Evolutionary conservation across 2,113 vertebrate species (phyloP).

Genomic region (Bubo scandiacus): DNA sequence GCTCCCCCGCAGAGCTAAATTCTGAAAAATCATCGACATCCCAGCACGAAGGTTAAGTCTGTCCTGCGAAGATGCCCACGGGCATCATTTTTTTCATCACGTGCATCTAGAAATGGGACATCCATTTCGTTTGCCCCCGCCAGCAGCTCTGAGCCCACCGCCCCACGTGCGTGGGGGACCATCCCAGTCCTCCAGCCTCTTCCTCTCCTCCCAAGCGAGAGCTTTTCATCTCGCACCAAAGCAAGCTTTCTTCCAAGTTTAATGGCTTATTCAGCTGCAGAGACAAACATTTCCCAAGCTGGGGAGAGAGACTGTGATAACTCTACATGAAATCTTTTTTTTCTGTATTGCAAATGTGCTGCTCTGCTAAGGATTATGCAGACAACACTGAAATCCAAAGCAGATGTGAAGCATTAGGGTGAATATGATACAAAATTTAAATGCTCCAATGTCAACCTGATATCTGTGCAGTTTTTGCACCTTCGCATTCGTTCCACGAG

Average conservation of each 20-base stretch:
- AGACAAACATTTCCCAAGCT: background rate
- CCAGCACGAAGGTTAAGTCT: background rate
- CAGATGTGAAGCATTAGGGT: background rate
- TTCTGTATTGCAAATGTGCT: background rate
- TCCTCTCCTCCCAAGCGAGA: background rate
- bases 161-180: background rate
- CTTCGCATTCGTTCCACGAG: background rate
- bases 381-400: background rate
- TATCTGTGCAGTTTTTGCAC: background rate
- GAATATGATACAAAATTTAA: background rate
- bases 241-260: background rate
- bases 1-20: background rate
- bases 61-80: background rate
- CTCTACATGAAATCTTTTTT: background rate
- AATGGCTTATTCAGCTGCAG: constrained; percentile 11
- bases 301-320: background rate
- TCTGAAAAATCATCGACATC: background rate
- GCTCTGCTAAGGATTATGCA: background rate
- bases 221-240: background rate
- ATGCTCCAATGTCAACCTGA: background rate
- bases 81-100: background rate
- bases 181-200: background rate
- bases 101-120: background rate
- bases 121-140: fast-evolving
- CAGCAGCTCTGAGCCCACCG: background rate